phyloP scores from a whole-genome alignment of 2,797 vertebrate species.

The Megalops cyprinoides region DNA sequence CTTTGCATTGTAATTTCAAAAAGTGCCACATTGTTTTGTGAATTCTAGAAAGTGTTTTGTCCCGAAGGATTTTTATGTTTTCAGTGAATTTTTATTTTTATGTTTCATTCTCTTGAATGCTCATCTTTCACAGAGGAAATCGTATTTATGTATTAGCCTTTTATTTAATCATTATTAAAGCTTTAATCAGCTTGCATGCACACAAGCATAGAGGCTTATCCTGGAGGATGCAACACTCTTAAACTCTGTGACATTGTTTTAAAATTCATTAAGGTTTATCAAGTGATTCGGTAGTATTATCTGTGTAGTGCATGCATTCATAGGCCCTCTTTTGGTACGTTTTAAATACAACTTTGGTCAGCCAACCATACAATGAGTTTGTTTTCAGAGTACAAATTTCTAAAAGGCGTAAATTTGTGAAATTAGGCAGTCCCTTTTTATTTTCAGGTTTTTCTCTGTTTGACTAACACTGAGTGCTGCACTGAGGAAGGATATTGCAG shows the following conservation, averaged over 20 bases:
- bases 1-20: not conserved
- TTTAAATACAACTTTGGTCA: not conserved
- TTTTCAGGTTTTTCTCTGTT: too few species aligned
- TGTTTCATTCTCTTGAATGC: not conserved
- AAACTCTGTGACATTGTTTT: constrained; percentile 3
- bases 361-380: not conserved
- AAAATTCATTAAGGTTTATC: constrained; percentile 25
- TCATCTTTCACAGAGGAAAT: constrained; percentile 9
- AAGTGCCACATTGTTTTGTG: not conserved
- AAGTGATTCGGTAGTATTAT: constrained; percentile 14
- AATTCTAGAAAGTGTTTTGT: not conserved
- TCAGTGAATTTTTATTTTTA: not conserved
- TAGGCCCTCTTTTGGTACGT: not conserved
- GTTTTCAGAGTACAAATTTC: not conserved
- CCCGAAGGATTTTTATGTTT: not conserved
- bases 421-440: too few species aligned
- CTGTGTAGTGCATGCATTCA: constrained; percentile 9
- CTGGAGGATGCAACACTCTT: not conserved
- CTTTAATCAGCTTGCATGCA: constrained; percentile 35
- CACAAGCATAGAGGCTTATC: constrained; percentile 35
- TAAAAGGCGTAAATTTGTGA: not conserved
- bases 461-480: too few species aligned
- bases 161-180: constrained; percentile 11
- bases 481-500: too few species aligned
- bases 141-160: constrained; percentile 4